These are phyloP conservation scores for Apteryx mantelli DNA, from an alignment of 2,113 vertebrate genomes.

Conservation along the genomic window DNA sequence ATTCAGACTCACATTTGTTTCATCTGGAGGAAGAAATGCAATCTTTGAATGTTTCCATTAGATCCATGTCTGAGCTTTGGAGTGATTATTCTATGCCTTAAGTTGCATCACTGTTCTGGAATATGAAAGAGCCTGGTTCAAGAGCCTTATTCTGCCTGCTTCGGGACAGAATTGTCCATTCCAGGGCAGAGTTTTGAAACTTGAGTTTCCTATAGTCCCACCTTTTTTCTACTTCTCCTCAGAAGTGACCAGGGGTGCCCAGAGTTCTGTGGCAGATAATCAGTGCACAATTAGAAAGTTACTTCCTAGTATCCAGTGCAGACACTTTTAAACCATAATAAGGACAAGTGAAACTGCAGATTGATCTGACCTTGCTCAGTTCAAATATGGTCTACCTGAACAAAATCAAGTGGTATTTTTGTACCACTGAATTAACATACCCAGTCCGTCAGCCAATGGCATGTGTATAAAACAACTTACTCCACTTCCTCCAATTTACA, in stretches of 20 bases:
- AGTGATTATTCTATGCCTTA: background rate
- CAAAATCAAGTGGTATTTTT: background rate
- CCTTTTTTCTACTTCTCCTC: background rate
- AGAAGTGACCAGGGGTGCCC: background rate
- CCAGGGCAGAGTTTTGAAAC: background rate
- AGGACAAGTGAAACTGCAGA: background rate
- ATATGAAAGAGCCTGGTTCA: background rate
- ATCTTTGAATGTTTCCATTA: background rate
- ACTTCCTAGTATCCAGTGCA: background rate
- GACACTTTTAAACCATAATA: background rate
- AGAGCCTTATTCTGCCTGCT: background rate
- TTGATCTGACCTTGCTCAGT: background rate
- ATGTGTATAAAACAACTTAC: background rate
- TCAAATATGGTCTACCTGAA: background rate
- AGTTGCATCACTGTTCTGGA: accelerated
- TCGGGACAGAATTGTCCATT: too few species aligned
- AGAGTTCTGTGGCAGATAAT: background rate
- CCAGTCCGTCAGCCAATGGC: background rate
- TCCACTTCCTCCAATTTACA: background rate
- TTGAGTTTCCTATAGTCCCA: background rate
- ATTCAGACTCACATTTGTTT: background rate
- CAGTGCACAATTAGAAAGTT: background rate
- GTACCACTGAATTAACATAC: background rate
- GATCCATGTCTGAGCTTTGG: background rate
- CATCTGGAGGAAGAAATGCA: background rate